Conservation (phyloP, 2,113 vertebrate genomes). For the Puffinus mauretanicus region DNA sequence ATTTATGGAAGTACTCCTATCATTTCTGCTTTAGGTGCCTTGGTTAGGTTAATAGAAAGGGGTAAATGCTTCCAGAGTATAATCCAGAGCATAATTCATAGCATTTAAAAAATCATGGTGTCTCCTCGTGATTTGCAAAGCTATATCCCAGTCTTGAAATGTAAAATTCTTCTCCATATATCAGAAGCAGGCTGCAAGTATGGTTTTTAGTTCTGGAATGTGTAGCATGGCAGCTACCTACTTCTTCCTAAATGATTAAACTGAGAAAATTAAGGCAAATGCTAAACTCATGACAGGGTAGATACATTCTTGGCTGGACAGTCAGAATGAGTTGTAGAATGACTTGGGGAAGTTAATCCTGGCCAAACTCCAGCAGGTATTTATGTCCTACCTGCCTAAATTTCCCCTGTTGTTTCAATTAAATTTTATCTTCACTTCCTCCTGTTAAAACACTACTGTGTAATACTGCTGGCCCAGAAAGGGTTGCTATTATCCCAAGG, state of each 20-base stretch:
- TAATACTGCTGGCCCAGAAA: background rate
- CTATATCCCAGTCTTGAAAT: background rate
- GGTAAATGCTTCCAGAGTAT: background rate
- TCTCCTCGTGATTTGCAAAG: background rate
- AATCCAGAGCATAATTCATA: background rate
- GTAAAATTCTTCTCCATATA: background rate
- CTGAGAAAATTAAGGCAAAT: background rate
- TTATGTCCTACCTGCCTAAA: background rate
- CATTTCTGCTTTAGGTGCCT: background rate
- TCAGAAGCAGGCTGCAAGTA: background rate
- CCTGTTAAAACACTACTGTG: background rate
- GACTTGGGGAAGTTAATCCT: background rate
- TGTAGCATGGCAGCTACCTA: background rate
- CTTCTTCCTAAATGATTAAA: background rate
- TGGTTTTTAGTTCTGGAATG: background rate
- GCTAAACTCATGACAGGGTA: background rate
- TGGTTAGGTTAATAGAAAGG: background rate
- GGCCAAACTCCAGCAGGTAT: background rate
- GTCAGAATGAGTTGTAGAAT: background rate
- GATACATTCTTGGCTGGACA: background rate
- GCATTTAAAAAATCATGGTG: background rate
- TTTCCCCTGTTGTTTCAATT: constrained; percentile 14
- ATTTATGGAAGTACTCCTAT: background rate
- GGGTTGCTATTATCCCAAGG: background rate
- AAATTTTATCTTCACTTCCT: constrained; percentile 9